Evolutionary conservation across 1,140 invertebrate species (phyloP).

Genomic region (Cylas formicarius): DNA sequence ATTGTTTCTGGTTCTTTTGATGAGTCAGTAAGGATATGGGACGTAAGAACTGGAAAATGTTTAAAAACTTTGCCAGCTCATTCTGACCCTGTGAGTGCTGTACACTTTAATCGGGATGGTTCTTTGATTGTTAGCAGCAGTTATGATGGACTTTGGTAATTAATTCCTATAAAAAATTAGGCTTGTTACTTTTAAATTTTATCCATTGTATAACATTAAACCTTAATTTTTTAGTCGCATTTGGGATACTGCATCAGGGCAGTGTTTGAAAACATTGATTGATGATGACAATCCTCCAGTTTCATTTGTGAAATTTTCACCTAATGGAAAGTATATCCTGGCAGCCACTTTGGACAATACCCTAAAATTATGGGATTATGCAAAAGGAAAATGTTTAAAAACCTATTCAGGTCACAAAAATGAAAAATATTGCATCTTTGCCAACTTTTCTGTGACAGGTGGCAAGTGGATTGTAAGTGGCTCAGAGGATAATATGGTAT

Average conservation of each 20-base stretch:
- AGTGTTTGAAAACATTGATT: constrained; percentile 95
- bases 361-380: constrained; percentile 98
- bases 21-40: constrained; percentile 99
- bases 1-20: constrained; percentile 99
- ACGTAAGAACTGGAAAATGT: constrained; percentile 98
- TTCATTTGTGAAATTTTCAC: constrained; percentile 99
- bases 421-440: constrained; percentile 99
- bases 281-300: constrained; percentile 99
- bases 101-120: constrained; percentile 97
- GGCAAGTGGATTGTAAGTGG: constrained; percentile 99
- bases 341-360: constrained; percentile 98
- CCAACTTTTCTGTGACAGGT: constrained; percentile 99
- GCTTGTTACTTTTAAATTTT: neutral
- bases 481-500: constrained; percentile 98
- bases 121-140: constrained; percentile 97
- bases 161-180: constrained; percentile 21
- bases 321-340: constrained; percentile 98
- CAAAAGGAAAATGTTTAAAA: constrained; percentile 95
- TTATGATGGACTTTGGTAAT: constrained; percentile 97
- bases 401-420: constrained; percentile 97
- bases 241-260: constrained; percentile 98
- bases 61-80: constrained; percentile 97
- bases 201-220: neutral
- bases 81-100: constrained; percentile 98
- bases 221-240: constrained; percentile 74